Evolutionary conservation across 2,797 vertebrate species (phyloP).

Genomic region (Cottoperca gobio): DNA sequence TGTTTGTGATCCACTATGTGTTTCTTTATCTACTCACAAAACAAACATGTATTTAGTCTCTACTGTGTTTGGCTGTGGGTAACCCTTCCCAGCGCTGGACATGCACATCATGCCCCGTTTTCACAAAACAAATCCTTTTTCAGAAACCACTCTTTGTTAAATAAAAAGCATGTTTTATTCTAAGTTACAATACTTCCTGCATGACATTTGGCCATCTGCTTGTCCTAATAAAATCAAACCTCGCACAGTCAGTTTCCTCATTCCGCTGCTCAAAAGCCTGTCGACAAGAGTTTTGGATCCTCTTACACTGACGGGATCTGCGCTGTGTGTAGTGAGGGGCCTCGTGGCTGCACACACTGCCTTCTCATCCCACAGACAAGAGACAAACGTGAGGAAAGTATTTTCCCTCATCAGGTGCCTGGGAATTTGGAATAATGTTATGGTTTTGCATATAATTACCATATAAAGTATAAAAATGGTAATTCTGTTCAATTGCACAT

Average conservation of each 20-base stretch:
- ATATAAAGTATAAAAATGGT: background rate
- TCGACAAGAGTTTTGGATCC: conserved; percentile 9
- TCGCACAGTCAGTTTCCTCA: conserved; percentile 29
- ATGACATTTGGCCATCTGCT: conserved; percentile 52
- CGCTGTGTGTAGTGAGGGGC: background rate
- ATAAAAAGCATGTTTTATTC: background rate
- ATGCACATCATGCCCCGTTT: background rate
- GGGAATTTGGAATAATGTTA: background rate
- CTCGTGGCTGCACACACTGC: conserved; percentile 11
- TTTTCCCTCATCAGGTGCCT: background rate
- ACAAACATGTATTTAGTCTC: background rate
- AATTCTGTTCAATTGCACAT: background rate
- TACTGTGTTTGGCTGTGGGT: conserved; percentile 1
- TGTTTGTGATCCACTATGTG: background rate
- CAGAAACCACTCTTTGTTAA: background rate
- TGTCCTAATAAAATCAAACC: conserved; percentile 27
- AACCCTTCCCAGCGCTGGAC: background rate
- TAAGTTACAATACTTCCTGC: background rate
- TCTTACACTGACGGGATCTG: conserved; percentile 7
- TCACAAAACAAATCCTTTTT: background rate
- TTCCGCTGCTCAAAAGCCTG: conserved; percentile 20
- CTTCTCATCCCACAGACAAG: background rate
- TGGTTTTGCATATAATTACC: background rate
- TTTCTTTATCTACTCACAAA: conserved; percentile 13
- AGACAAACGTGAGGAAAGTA: background rate